These are phyloP conservation scores for Pandemis heparana DNA, from an alignment of 2,888 invertebrate genomes.

Conservation along the genomic window DNA sequence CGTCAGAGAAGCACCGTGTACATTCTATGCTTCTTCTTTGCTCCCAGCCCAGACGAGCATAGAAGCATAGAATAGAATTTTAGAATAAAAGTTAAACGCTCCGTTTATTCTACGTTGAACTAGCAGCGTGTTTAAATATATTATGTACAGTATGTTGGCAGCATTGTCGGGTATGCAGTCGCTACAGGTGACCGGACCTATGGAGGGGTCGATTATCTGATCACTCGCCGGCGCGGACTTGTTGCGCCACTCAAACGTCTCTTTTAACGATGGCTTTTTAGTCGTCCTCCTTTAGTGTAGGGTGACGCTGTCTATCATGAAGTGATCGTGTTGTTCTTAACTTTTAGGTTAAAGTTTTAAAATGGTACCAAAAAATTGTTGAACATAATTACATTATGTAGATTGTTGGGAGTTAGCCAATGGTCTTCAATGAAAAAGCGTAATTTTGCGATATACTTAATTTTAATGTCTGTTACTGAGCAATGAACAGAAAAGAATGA, in stretches of 20 bases:
- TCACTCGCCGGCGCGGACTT: conserved; percentile 32
- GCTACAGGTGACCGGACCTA: conserved; percentile 34
- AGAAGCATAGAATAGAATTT: not conserved
- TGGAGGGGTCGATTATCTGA: conserved; percentile 38
- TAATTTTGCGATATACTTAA: too few relatives aligned
- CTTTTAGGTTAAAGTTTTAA: not conserved
- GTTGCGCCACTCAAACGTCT: conserved; percentile 39
- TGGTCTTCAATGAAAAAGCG: too few relatives aligned
- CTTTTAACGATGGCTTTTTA: conserved; percentile 40
- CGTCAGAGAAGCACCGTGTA: too few relatives aligned
- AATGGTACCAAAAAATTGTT: not conserved
- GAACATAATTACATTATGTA: not conserved
- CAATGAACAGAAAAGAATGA: too few relatives aligned
- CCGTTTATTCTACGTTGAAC: not conserved
- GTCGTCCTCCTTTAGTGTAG: conserved; percentile 14
- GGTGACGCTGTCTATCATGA: not conserved
- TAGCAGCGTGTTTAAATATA: not conserved
- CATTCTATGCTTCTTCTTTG: too few relatives aligned
- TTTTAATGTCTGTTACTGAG: too few relatives aligned
- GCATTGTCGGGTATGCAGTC: not conserved
- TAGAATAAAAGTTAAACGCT: not conserved
- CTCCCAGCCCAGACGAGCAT: too few relatives aligned
- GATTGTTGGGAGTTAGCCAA: too few relatives aligned
- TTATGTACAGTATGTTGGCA: conserved; percentile 1
- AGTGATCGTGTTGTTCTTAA: not conserved